Conservation (phyloP, 2,113 vertebrate species). For the Lycaon pictus region DNA sequence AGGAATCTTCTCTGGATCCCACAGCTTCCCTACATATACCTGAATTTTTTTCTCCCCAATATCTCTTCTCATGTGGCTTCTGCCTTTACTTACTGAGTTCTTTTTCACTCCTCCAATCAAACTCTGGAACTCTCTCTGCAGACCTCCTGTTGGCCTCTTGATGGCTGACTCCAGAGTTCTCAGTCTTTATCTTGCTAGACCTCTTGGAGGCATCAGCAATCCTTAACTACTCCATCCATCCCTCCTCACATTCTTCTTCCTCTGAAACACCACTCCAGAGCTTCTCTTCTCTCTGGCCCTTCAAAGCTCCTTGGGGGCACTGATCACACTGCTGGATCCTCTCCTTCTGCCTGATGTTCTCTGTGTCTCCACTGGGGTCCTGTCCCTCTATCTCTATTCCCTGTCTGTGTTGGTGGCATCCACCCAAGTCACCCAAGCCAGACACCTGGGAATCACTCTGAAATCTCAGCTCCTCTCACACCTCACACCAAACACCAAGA, state of each 20-base stretch:
- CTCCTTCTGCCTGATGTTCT: neutral
- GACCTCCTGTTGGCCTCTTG: fast-evolving
- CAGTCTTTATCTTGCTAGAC: neutral
- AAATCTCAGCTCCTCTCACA: neutral
- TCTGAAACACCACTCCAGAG: neutral
- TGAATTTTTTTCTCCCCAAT: neutral
- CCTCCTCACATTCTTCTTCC: neutral
- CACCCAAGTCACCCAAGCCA: neutral
- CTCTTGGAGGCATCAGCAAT: neutral
- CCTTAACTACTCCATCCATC: no score
- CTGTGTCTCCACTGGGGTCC: neutral
- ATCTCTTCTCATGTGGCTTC: neutral
- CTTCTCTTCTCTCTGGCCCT: neutral
- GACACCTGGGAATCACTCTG: neutral
- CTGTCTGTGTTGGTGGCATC: neutral
- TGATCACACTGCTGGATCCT: neutral
- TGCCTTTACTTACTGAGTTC: neutral
- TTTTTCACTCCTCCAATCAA: neutral
- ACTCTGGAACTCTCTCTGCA: neutral
- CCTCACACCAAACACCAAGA: neutral
- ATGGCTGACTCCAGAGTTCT: no score
- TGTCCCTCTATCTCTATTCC: neutral
- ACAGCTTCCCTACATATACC: neutral
- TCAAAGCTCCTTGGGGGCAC: neutral
- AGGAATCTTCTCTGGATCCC: neutral